Base-by-base conservation (phyloP, 2,113 vertebrate species). In the Pyrgilauda ruficollis region DNA sequence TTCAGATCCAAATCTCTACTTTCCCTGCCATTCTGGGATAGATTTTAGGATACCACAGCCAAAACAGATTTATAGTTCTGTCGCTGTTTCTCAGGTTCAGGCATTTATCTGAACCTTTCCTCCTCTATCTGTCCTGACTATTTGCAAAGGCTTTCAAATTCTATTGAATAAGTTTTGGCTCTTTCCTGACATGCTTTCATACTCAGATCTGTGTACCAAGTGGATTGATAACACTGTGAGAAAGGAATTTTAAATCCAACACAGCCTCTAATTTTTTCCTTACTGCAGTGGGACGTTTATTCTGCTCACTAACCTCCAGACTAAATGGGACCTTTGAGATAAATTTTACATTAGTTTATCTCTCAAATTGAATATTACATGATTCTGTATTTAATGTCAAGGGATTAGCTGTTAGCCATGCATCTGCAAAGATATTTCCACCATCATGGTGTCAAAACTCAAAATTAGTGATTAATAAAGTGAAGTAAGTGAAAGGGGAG, bases 381-480 rank as follows among this genome's bases (percentile, higher is more conserved):
- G 62, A 56, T 62, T 91, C 73, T 91, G 39, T 90, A 78, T 92
- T 95, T 95, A 95, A 82, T 88, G 61, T 94, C 75, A 59, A 52
- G 15, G 56, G 23, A 47, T 75, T 96, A 58, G 61, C 73, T 95
- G 68, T 94, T 96, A 85, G 68, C 31, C n/a, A 21, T 55, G 30
- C 35, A 89, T 80, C 91, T 96, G 79, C 39, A 68, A 92, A 89
- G 68, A 93, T 87, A 97, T 96, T 96, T 95, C 83, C 31, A 95
- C 66, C 46, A 93, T 77, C 23, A 87, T 79, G 20, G 46, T 96
- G 70, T 97, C 85, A 95, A 91, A 92, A 91, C 81, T 89, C 78
- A 83, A 94, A 97, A 96, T 92, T 82, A 90, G 84, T 94, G 53
- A 93, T 84, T 96, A 97, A 97, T 96, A 97, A 94, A 96, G 23